A percentile compares a stretch with the other conserved stretches of the same genome.
phyloP scores from a whole-genome alignment of 2,113 vertebrate species.

The Nesospiza acunhae region DNA sequence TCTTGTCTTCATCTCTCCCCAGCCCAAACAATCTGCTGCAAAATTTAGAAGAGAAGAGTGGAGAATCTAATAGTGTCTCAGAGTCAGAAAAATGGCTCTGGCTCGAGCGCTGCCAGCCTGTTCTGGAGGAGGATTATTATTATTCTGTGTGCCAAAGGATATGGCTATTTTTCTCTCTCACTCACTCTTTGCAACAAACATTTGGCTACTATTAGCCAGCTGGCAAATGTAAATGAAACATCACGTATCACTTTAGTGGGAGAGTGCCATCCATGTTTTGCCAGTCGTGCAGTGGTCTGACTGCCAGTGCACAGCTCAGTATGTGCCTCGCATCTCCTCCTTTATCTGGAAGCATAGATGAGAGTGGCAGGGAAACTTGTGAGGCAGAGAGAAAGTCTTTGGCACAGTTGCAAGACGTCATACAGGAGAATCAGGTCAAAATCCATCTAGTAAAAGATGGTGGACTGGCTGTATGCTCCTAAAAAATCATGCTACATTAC shows the following conservation, averaged over 20 bases:
- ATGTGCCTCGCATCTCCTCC: neutral
- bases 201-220: slow-evolving; percentile 72
- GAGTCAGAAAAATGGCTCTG: slow-evolving; percentile 80
- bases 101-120: slow-evolving; percentile 72
- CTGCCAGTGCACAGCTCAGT: neutral
- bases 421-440: neutral
- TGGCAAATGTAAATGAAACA: slow-evolving; percentile 66
- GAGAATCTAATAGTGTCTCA: slow-evolving; percentile 75
- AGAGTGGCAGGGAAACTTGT: neutral
- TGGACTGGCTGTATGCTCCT: neutral
- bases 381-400: neutral
- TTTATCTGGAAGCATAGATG: neutral
- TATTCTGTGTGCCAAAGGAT: slow-evolving; percentile 66
- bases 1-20: slow-evolving; percentile 81
- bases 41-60: slow-evolving; percentile 79
- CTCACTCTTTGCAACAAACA: slow-evolving; percentile 66
- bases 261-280: slow-evolving; percentile 22
- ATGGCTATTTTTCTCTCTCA: slow-evolving; percentile 61
- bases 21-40: slow-evolving; percentile 83
- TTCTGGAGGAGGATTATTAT: slow-evolving; percentile 75
- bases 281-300: slow-evolving; percentile 18
- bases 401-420: neutral
- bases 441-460: neutral
- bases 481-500: neutral
- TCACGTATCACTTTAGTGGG: slow-evolving; percentile 20